These are phyloP conservation scores for Caenorhabditis sp. DNA, from an alignment of 2,888 invertebrate genomes.

Conservation along the genomic window DNA sequence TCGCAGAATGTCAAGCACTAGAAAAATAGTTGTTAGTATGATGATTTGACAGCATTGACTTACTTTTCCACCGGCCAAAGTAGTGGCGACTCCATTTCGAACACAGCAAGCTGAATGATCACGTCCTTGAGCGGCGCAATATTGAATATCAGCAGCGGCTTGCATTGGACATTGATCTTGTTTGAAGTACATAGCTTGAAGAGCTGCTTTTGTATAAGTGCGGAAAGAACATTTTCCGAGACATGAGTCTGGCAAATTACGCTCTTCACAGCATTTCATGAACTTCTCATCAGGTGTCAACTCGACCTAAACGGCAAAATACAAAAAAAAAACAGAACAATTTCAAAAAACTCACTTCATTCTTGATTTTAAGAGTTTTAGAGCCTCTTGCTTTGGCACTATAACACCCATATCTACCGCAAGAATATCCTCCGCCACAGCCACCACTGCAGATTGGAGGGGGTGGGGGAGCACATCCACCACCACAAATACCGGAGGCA, in stretches of 20 bases:
- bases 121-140: constrained; percentile 62
- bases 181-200: constrained; percentile 70
- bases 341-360: constrained; percentile 6
- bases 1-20: constrained; percentile 62
- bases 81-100: constrained; percentile 57
- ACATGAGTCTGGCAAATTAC: constrained; percentile 67
- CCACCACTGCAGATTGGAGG: constrained; percentile 53
- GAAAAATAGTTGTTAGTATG: constrained; percentile 5
- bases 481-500: constrained; percentile 67
- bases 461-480: constrained; percentile 64
- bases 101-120: constrained; percentile 57
- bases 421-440: constrained; percentile 55
- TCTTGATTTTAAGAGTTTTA: constrained; percentile 31
- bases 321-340: no score
- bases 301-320: neutral
- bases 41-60: neutral
- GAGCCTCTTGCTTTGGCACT: constrained; percentile 54
- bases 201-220: constrained; percentile 63
- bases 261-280: constrained; percentile 66
- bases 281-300: constrained; percentile 68
- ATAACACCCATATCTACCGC: constrained; percentile 67
- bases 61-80: constrained; percentile 56
- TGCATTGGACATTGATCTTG: constrained; percentile 68
- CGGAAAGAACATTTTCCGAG: constrained; percentile 65
- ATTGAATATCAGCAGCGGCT: constrained; percentile 69